phyloP scores from a whole-genome alignment of 2,797 vertebrate species.

The Betta splendens region DNA sequence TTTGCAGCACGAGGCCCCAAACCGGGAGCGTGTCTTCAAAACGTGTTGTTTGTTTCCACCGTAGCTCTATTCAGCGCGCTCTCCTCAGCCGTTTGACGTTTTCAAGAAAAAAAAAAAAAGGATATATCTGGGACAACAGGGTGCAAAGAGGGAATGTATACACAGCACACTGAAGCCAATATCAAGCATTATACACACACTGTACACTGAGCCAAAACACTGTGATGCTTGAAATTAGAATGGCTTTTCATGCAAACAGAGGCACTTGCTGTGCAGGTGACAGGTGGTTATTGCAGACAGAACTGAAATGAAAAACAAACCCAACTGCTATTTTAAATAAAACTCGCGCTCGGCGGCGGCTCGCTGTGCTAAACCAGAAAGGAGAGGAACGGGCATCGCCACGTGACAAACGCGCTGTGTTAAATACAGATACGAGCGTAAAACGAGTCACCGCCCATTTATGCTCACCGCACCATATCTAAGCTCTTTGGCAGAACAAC shows the following conservation, averaged over 20 bases:
- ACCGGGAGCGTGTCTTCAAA: slow-evolving; percentile 56
- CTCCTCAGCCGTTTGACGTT: slow-evolving; percentile 47
- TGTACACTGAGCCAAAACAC: slow-evolving; percentile 74
- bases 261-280: slow-evolving; percentile 70
- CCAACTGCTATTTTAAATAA: slow-evolving; percentile 67
- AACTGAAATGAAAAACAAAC: slow-evolving; percentile 71
- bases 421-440: slow-evolving; percentile 67
- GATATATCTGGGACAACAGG: slow-evolving; percentile 59
- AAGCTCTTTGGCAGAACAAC: slow-evolving; percentile 67
- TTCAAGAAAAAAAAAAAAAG: slow-evolving; percentile 15
- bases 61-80: slow-evolving; percentile 47
- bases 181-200: slow-evolving; percentile 67
- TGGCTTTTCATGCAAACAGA: slow-evolving; percentile 77
- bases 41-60: slow-evolving; percentile 52
- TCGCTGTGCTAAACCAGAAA: slow-evolving; percentile 41
- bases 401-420: slow-evolving; percentile 50
- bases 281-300: slow-evolving; percentile 60
- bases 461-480: slow-evolving; percentile 43
- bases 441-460: slow-evolving; percentile 54
- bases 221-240: slow-evolving; percentile 81
- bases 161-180: slow-evolving; percentile 64
- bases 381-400: slow-evolving; percentile 24
- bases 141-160: slow-evolving; percentile 58
- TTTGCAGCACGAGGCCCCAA: slow-evolving; percentile 32
- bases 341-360: slow-evolving; percentile 51